Conservation (phyloP, 2,797 vertebrate genomes). For the Diplodus sargus region DNA sequence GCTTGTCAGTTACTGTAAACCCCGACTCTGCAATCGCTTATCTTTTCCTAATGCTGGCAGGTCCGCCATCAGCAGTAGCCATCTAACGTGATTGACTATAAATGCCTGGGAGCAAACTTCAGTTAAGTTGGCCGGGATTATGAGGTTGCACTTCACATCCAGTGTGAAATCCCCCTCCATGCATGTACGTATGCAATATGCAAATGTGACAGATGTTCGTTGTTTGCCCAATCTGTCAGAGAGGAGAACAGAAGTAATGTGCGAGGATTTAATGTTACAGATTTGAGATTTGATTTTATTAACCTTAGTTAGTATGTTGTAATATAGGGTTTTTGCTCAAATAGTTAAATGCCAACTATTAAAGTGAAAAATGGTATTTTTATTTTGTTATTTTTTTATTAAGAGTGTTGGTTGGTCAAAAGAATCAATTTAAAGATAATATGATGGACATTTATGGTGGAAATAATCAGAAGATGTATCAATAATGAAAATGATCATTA, state of each 20-base stretch:
- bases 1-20: slow-evolving; percentile 50
- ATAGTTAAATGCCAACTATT: too few species aligned
- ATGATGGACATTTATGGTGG: too few species aligned
- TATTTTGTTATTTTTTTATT: too few species aligned
- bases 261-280: neutral
- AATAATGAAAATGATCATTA: too few species aligned
- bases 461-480: too few species aligned
- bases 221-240: slow-evolving; percentile 41
- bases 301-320: neutral
- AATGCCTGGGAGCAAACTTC: slow-evolving; percentile 15
- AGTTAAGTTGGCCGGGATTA: slow-evolving; percentile 9
- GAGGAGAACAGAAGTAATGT: slow-evolving; percentile 54
- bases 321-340: neutral
- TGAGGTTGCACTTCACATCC: slow-evolving; percentile 42
- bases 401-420: too few species aligned
- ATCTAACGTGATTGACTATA: neutral
- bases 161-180: slow-evolving; percentile 49
- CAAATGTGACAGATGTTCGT: slow-evolving; percentile 30
- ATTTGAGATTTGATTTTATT: neutral
- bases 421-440: too few species aligned
- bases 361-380: too few species aligned
- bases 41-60: slow-evolving; percentile 21
- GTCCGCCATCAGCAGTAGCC: slow-evolving; percentile 20
- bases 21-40: slow-evolving; percentile 19
- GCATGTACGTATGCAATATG: slow-evolving; percentile 1